A percentile compares a stretch with the other conserved stretches of the same genome.
These are phyloP conservation scores for Calosoma granatense DNA, from an alignment of 1,140 invertebrate species.

Conservation along the genomic window DNA sequence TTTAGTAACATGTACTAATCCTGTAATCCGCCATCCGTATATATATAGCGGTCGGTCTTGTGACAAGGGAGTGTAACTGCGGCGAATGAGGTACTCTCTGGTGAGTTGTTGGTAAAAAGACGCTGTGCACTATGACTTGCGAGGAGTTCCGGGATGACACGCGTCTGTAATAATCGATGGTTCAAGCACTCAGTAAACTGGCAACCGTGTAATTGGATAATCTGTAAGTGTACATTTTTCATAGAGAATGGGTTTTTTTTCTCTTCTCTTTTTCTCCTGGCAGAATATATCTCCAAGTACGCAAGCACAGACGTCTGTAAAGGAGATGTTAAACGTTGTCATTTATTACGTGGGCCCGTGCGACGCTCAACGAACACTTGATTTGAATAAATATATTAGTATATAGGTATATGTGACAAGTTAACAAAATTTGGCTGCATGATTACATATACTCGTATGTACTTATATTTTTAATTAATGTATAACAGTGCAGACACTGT, in stretches of 20 bases:
- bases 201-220: constrained; percentile 8
- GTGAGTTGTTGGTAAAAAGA: neutral
- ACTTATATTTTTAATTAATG: no score
- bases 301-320: neutral
- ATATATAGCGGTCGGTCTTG: no score
- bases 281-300: neutral
- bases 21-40: no score
- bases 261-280: neutral
- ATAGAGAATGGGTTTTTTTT: neutral
- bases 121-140: neutral
- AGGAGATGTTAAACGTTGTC: neutral
- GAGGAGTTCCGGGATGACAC: neutral
- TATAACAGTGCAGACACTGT: no score
- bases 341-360: neutral
- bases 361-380: no score
- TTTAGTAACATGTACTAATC: no score
- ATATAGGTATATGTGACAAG: no score
- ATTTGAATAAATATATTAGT: no score
- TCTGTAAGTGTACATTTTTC: constrained; percentile 7
- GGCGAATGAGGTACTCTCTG: no score
- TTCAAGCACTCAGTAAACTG: neutral
- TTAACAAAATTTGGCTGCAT: no score
- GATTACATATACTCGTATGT: no score
- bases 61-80: no score
- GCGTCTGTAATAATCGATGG: neutral